Evolutionary conservation across 2,888 invertebrate species (phyloP).

Genomic region (Sycophila texana): DNA sequence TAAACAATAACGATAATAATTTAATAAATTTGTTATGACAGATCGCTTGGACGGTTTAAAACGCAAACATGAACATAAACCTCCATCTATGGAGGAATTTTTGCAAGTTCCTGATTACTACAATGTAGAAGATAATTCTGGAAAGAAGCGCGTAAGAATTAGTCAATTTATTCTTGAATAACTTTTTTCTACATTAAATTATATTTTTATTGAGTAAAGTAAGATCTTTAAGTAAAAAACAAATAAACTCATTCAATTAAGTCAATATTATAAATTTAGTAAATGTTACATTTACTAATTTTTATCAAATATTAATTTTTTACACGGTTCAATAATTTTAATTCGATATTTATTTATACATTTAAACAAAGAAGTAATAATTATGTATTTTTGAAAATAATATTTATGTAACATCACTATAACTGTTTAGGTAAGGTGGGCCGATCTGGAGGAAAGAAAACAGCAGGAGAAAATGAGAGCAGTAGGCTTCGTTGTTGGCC

Average conservation of each 20-base stretch:
- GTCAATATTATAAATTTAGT: background rate
- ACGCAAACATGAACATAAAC: slow-evolving; percentile 80
- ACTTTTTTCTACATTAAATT: background rate
- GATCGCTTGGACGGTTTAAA: slow-evolving; percentile 95
- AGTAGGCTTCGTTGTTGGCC: slow-evolving; percentile 97
- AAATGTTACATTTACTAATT: no score
- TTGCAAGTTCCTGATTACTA: slow-evolving; percentile 90
- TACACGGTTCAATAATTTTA: no score
- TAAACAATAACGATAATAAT: background rate
- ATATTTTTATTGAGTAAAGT: background rate
- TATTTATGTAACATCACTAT: no score
- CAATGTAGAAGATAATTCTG: slow-evolving; percentile 78
- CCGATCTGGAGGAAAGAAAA: slow-evolving; percentile 95
- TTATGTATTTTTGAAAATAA: background rate
- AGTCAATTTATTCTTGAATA: background rate
- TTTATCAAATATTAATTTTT: no score
- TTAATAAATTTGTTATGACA: slow-evolving; percentile 71
- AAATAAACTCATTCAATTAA: background rate
- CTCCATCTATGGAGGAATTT: slow-evolving; percentile 92
- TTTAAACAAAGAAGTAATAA: background rate
- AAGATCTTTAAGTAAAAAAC: background rate
- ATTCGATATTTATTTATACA: no score
- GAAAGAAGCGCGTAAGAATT: slow-evolving; percentile 91
- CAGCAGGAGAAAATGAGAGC: slow-evolving; percentile 95
- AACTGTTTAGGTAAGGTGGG: slow-evolving; percentile 92